Conservation (phyloP, 2,888 invertebrate species). For the Microplitis manilae region DNA sequence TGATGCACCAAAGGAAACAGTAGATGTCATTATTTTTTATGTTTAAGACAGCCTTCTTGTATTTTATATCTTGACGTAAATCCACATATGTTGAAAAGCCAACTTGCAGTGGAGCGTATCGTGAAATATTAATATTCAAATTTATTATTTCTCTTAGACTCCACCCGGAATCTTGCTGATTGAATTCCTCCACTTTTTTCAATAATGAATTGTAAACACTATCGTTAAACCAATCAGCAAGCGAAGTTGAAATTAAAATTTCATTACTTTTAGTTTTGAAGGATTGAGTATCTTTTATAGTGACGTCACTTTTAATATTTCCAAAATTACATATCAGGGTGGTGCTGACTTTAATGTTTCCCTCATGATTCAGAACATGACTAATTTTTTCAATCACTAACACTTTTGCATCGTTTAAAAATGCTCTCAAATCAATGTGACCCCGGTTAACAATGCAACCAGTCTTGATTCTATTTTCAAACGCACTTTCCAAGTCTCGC, state of each 20-base stretch:
- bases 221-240: no score
- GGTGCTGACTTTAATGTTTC: constrained; percentile 2
- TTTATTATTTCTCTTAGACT: no score
- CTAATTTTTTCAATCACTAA: neutral
- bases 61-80: no score
- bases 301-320: neutral
- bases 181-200: no score
- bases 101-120: no score
- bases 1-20: neutral
- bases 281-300: no score
- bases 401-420: neutral
- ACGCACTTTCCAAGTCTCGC: neutral
- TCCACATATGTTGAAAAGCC: no score
- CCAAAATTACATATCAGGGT: neutral
- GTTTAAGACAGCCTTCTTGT: neutral
- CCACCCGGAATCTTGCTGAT: no score
- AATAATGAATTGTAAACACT: no score
- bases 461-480: neutral
- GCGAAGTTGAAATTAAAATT: no score
- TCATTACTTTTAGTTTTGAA: no score
- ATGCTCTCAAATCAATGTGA: neutral
- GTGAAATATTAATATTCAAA: no score
- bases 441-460: neutral
- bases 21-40: neutral
- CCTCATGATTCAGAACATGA: neutral